These are phyloP conservation scores for Pholis gunnellus DNA, from an alignment of 2,113 vertebrate genomes.

Conservation along the genomic window DNA sequence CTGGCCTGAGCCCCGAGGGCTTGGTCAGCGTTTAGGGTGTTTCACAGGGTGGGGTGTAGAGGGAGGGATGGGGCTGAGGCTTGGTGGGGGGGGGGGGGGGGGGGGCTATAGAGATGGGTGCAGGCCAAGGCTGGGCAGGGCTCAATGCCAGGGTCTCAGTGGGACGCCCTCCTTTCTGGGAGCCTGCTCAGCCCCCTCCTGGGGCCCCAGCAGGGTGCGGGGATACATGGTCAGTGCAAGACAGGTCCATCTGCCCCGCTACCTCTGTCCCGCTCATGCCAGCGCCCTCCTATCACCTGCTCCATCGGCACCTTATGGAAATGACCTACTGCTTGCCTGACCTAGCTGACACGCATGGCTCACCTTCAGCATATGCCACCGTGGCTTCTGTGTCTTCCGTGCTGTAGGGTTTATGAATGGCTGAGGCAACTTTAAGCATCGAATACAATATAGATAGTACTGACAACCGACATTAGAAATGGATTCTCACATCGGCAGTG, in stretches of 20 bases:
- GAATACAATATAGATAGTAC: background rate
- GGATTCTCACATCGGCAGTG: background rate
- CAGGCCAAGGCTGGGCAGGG: slow-evolving; percentile 80
- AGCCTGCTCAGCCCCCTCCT: slow-evolving; percentile 75
- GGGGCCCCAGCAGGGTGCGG: slow-evolving; percentile 77
- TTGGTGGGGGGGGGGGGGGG: slow-evolving; percentile 26
- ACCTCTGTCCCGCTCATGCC: slow-evolving; percentile 72
- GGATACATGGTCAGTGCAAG: slow-evolving; percentile 85
- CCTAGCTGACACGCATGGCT: slow-evolving; percentile 72
- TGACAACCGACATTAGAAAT: background rate
- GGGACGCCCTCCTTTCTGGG: slow-evolving; percentile 80
- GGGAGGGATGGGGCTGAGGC: slow-evolving; percentile 39
- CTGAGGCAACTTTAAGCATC: background rate
- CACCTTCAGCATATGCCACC: slow-evolving; percentile 76
- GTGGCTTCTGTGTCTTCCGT: slow-evolving; percentile 24
- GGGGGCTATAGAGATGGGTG: slow-evolving; percentile 65
- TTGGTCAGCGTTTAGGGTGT: slow-evolving; percentile 79
- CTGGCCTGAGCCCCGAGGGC: slow-evolving; percentile 76
- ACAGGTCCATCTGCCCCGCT: slow-evolving; percentile 85
- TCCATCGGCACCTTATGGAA: slow-evolving; percentile 78
- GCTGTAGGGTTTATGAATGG: background rate
- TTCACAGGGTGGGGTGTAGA: slow-evolving; percentile 60
- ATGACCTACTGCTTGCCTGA: slow-evolving; percentile 78
- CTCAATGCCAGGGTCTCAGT: slow-evolving; percentile 81
- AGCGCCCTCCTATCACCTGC: slow-evolving; percentile 75